phyloP scores from a whole-genome alignment of 2,797 vertebrate genomes.

The Huso huso region DNA sequence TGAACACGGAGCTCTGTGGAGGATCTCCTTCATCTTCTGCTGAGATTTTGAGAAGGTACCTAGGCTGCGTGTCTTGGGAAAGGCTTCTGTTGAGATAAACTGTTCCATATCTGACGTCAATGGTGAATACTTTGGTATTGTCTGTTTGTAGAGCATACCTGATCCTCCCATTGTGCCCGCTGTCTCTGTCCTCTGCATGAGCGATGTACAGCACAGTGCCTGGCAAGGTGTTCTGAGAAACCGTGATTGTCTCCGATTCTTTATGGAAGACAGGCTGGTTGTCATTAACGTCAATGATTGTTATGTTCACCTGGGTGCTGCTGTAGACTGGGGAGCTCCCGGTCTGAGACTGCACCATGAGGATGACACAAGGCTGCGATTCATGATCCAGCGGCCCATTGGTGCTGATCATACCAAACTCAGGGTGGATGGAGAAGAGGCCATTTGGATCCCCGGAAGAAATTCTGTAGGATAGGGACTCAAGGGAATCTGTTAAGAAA shows the following conservation, averaged over 20 bases:
- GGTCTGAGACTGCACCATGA: conserved; percentile 70
- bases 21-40: conserved; percentile 73
- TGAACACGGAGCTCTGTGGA: conserved; percentile 52
- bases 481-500: conserved; percentile 55
- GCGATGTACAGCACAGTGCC: conserved; percentile 78
- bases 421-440: conserved; percentile 66
- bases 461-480: conserved; percentile 69
- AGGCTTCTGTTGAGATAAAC: conserved; percentile 64
- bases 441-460: conserved; percentile 73
- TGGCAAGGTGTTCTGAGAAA: conserved; percentile 56
- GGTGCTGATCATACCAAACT: conserved; percentile 70
- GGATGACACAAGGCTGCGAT: conserved; percentile 53
- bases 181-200: conserved; percentile 76
- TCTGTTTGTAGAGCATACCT: conserved; percentile 54
- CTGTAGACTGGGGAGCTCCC: conserved; percentile 56
- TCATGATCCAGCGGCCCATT: conserved; percentile 71
- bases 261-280: conserved; percentile 65
- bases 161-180: conserved; percentile 67
- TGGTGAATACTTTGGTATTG: conserved; percentile 46
- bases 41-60: conserved; percentile 53
- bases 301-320: conserved; percentile 76
- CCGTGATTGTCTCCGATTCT: conserved; percentile 46
- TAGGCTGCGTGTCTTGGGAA: conserved; percentile 24
- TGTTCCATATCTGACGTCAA: conserved; percentile 62
- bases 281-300: conserved; percentile 76